Evolutionary conservation across 1,140 invertebrate genomes (phyloP).

Genomic region (Drosophila lacertosa): DNA sequence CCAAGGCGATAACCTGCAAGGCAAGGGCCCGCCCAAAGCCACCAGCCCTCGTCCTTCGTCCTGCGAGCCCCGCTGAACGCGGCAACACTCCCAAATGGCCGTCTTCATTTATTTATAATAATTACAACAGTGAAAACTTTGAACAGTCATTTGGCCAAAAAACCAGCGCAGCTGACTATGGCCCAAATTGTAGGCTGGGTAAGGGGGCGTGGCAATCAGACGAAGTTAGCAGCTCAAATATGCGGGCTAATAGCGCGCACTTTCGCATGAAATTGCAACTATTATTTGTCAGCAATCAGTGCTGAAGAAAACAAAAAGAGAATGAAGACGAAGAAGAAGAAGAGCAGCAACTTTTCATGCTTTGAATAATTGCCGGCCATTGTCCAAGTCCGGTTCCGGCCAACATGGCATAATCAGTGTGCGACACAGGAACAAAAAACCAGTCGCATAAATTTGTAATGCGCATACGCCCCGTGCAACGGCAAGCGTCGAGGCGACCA

Average conservation of each 20-base stretch:
- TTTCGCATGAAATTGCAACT: constrained; percentile 67
- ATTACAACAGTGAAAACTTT: constrained; percentile 81
- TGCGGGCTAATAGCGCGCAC: constrained; percentile 69
- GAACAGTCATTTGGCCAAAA: constrained; percentile 70
- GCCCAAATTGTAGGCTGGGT: neutral
- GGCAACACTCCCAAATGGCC: constrained; percentile 22
- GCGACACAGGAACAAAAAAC: constrained; percentile 39
- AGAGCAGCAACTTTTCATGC: constrained; percentile 8
- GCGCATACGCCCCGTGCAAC: constrained; percentile 38
- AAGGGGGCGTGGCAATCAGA: constrained; percentile 14
- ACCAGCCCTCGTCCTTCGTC: neutral
- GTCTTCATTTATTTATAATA: constrained; percentile 81
- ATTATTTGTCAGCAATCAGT: constrained; percentile 63
- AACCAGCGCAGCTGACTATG: constrained; percentile 33
- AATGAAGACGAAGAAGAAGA: neutral
- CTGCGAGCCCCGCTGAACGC: neutral
- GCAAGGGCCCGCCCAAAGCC: neutral
- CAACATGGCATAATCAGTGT: constrained; percentile 13
- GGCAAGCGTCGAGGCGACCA: neutral
- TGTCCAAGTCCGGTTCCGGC: constrained; percentile 8
- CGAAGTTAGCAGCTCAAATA: constrained; percentile 57
- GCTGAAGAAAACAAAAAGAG: constrained; percentile 4
- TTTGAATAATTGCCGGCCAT: constrained; percentile 40
- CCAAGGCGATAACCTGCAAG: constrained; percentile 14
- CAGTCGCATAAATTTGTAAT: constrained; percentile 61